Conservation (phyloP, 30 jellyfish, hydroid and myxozoan species). For the Catostylus mosaicus region DNA sequence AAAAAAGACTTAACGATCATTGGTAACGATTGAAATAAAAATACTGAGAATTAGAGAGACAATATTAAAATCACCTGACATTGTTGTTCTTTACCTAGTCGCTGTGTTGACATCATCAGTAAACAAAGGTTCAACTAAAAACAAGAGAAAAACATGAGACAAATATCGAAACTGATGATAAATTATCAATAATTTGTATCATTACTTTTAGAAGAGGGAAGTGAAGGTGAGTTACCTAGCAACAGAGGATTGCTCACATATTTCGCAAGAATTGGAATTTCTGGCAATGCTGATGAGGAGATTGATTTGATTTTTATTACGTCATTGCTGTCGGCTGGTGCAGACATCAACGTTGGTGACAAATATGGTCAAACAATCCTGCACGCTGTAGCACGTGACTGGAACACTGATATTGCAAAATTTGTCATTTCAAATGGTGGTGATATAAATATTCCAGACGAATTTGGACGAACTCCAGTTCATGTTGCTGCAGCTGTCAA, state of each 20-base stretch:
- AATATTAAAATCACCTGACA: too few species aligned
- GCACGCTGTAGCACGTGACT: constrained; percentile 81
- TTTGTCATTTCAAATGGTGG: constrained; percentile 68
- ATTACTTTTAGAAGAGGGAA: too few species aligned
- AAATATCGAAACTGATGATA: too few species aligned
- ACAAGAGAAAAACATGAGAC: too few species aligned
- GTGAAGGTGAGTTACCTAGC: too few species aligned
- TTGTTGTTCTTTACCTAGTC: too few species aligned
- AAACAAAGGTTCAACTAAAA: too few species aligned
- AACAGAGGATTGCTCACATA: constrained; percentile 66
- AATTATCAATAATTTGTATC: too few species aligned
- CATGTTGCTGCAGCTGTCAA: constrained; percentile 94
- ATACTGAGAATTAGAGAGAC: too few species aligned
- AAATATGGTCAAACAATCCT: constrained; percentile 76
- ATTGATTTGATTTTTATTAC: constrained; percentile 73
- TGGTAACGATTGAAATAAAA: too few species aligned
- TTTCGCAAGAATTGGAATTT: constrained; percentile 64
- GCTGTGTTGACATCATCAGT: too few species aligned
- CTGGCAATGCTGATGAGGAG: constrained; percentile 59
- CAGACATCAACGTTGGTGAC: constrained; percentile 80
- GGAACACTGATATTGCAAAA: constrained; percentile 85
- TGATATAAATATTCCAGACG: constrained; percentile 66
- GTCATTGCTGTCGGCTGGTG: constrained; percentile 80
- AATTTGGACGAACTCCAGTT: constrained; percentile 87
- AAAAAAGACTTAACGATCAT: too few species aligned